Evolutionary conservation across 2,888 invertebrate genomes (phyloP), one percentile per base, ranked within the genome.

Genomic region (Orthosia cruda): DNA sequence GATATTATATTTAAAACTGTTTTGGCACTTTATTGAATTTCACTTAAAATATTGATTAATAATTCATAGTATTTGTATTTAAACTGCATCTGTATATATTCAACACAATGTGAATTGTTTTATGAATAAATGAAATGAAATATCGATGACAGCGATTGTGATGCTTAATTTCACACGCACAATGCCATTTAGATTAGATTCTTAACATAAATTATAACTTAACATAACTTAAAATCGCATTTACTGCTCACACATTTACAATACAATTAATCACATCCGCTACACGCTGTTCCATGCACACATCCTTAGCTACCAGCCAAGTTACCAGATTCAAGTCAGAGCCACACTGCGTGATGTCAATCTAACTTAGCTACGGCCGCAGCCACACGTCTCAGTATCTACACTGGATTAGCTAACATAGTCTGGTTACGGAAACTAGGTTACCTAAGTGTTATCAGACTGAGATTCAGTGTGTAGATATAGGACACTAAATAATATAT

Each of bases 341-440:
- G 18, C 18, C 57, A 77, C 47, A 49, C 47, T 49, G 12, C 26
- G 67, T n/a, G 18, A 45, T 59, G 59, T 78, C 59, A 78, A 75
- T 70, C 54, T 78, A 70, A 61, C 20, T 26, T 18, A 20, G 52
- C 23, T 26, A 15, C 32, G 15, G 26, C 12, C 18, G 32, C 40
- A 18, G 32, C 11, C 16, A 32, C 59, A 49, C 47, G 32, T 77
- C 49, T 54, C 4, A 32, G 40, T 20, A 59, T 16, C 13, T 50
- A 47, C 57, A 52, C 63, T 52, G n/a, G 15, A 79, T 63, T 62
- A 58, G 3, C 50, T 70, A 26, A 52, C 32, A 49, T 49, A 55
- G 54, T 63, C 23, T 57, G 20, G 15, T 47, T n/a, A 23, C 15
- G 13, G 32, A 50, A 78, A 62, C 50, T 71, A 62, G 55, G 55